Evolutionary conservation across 2,113 vertebrate species (phyloP).

Genomic region (Poecile atricapillus): DNA sequence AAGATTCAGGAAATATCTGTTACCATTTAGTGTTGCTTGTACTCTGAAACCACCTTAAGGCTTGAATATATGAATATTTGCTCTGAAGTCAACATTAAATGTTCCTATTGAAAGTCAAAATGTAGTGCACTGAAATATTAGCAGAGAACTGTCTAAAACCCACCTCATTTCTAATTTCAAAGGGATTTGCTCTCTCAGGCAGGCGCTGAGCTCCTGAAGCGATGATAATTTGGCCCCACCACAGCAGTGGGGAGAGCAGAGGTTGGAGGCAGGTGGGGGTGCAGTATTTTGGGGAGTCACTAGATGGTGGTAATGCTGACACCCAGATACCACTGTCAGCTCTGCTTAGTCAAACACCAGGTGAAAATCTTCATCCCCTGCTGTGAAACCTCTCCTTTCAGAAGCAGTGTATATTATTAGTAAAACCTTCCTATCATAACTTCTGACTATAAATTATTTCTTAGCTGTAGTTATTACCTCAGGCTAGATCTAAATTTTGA

Average conservation of each 20-base stretch:
- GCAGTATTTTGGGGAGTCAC: neutral
- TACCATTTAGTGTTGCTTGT: conserved; percentile 8
- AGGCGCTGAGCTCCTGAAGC: neutral
- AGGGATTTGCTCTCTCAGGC: neutral
- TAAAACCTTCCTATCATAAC: neutral
- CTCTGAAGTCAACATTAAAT: conserved; percentile 16
- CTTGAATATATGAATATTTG: conserved; percentile 49
- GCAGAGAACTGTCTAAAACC: neutral
- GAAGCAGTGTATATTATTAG: neutral
- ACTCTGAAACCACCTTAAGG: conserved; percentile 21
- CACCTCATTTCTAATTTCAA: neutral
- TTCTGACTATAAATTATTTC: neutral
- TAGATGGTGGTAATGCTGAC: neutral
- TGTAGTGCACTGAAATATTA: neutral
- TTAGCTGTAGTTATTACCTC: neutral
- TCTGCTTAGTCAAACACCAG: neutral
- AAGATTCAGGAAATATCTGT: neutral
- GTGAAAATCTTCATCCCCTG: neutral
- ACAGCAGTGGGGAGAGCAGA: neutral
- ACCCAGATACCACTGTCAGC: neutral
- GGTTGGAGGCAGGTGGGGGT: neutral
- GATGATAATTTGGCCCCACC: neutral
- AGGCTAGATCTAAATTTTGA: neutral
- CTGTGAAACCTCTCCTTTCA: neutral
- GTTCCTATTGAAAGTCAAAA: conserved; percentile 10